phyloP scores from a whole-genome alignment of 53 echinoderm and acorn worm genomes.

The Echinometra lucunter region DNA sequence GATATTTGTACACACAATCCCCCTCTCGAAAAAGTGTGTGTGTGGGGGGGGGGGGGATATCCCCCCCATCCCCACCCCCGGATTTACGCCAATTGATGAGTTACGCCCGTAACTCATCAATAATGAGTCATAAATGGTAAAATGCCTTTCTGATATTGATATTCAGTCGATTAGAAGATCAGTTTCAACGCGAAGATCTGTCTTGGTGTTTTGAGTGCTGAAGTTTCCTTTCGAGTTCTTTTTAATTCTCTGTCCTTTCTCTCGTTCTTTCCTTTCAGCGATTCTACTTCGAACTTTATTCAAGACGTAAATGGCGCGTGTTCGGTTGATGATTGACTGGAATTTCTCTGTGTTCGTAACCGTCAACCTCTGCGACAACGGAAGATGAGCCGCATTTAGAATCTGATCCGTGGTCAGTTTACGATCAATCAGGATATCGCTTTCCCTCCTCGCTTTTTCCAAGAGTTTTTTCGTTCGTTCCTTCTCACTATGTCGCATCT shows the following conservation, averaged over 20 bases:
- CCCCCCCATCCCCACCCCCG: too few relatives aligned
- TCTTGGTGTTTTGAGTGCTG: conserved; percentile 47
- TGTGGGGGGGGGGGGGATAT: too few relatives aligned
- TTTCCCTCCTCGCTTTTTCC: conserved; percentile 67
- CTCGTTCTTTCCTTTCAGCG: conserved; percentile 49
- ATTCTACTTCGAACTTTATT: conserved; percentile 41
- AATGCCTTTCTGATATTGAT: too few relatives aligned
- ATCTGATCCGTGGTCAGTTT: conserved; percentile 73
- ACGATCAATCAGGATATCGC: conserved; percentile 72
- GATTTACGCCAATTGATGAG: too few relatives aligned
- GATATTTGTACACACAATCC: too few relatives aligned
- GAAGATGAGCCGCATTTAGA: conserved; percentile 59
- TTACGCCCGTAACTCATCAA: too few relatives aligned
- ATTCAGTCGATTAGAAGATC: conserved; percentile 6
- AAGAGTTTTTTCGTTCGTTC: conserved; percentile 68
- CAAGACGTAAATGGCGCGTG: conserved; percentile 12
- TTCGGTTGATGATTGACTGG: conserved; percentile 14
- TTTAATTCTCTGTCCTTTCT: background rate
- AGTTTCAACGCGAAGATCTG: background rate
- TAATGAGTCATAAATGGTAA: too few relatives aligned
- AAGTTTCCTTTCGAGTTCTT: conserved; percentile 66
- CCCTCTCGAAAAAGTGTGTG: too few relatives aligned
- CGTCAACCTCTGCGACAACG: conserved; percentile 71
- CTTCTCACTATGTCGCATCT: conserved; percentile 58
- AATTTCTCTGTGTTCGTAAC: conserved; percentile 52